These are phyloP conservation scores for Pholis gunnellus DNA, from an alignment of 2,113 vertebrate genomes.

Conservation along the genomic window DNA sequence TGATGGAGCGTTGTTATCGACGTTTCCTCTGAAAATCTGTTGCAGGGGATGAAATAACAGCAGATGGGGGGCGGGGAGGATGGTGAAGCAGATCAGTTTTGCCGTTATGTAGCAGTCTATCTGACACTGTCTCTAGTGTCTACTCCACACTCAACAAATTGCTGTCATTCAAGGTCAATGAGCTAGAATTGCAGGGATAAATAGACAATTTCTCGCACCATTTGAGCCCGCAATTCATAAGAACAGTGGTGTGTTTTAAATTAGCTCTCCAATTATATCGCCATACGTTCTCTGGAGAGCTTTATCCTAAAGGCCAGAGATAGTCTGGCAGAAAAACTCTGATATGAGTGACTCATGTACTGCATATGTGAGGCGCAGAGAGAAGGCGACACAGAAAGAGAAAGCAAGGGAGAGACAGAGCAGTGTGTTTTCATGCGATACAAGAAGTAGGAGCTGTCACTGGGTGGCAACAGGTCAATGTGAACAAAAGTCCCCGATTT, in stretches of 20 bases:
- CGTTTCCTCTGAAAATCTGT: conserved; percentile 95
- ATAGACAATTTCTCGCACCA: conserved; percentile 73
- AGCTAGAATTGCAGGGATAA: conserved; percentile 73
- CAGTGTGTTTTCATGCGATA: conserved; percentile 1
- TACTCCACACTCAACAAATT: conserved; percentile 72
- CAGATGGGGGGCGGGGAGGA: conserved; percentile 26
- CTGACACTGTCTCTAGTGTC: conserved; percentile 66
- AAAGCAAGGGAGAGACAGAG: not conserved
- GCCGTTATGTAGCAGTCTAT: conserved; percentile 57
- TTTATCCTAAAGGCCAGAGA: conserved; percentile 58
- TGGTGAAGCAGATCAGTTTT: conserved; percentile 47
- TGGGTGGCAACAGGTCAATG: conserved; percentile 10
- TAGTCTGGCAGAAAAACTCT: conserved; percentile 24
- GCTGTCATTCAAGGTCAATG: conserved; percentile 81
- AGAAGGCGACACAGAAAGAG: not conserved
- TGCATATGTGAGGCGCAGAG: conserved; percentile 5
- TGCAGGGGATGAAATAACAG: conserved; percentile 58
- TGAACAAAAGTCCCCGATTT: not conserved
- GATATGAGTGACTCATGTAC: conserved; percentile 23
- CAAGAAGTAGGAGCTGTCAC: conserved; percentile 10
- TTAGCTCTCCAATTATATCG: conserved; percentile 68
- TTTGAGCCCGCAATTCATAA: conserved; percentile 76
- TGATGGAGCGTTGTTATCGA: conserved; percentile 96
- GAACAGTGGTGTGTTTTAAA: conserved; percentile 72
- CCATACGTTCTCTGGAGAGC: conserved; percentile 62